Evolutionary conservation across 2,113 vertebrate genomes (phyloP), one percentile per base, ranked within the genome.

Genomic region (human): DNA sequence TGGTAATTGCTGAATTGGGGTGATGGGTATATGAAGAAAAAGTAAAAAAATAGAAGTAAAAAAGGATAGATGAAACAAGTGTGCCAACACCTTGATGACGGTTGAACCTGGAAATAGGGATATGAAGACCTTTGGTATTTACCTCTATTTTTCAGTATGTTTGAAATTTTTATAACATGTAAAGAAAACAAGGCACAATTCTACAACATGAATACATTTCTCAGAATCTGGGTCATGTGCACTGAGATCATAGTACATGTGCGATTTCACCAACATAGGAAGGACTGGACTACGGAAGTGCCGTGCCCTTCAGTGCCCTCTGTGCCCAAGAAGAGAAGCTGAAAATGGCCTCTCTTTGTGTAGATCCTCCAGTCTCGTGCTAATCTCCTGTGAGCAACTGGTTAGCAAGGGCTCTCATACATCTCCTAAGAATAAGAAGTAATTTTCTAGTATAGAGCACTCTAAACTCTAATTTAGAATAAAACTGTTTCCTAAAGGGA

Each of bases 271-370:
- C 48, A 30, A 30, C 4, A 1, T 13, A 17, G 43, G 38, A 30
- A 8, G 23, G 61, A 23, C 30, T 35, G 30, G 20, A 17, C 40
- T 32, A 11, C 2, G 4, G n/a, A 7, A 17, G 38, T 1, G 20
- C 13, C 2, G 0, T 0, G 17, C 27, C 14, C 55, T 22, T 32
- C 18, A 11, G 20, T 22, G 5, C 40, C 73, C 2, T 68, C 35
- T 18, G 8, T 45, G 40, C 14, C 1, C 18, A 17, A 27, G 38
- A 40, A n/a, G 9, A 86, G 61, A 70, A 79, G 76, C 52, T 2
- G 40, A 50, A 14, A 48, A 40, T 38, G 4, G 1, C 2, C 57
- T 59, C 96, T 79, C 13, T 57, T 16, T 79, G n/a, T 38, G 8
- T 8, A 22, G 43, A 20, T 40, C 75, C 40, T 81, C 6, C 3